Evolutionary conservation across 2,797 vertebrate genomes (phyloP).

Genomic region (Aeoliscus strigatus): DNA sequence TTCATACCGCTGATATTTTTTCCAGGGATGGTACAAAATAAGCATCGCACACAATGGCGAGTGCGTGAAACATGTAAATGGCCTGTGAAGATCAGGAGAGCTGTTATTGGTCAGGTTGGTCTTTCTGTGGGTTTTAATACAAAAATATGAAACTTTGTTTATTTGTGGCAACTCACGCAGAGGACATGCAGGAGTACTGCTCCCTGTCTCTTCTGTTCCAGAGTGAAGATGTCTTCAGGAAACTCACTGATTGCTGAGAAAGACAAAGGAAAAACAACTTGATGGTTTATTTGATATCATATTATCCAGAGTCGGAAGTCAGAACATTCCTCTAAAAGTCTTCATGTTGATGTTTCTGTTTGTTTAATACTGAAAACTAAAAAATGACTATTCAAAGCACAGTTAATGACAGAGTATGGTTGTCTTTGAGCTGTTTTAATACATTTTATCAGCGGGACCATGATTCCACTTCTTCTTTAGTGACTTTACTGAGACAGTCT

Average conservation of each 20-base stretch:
- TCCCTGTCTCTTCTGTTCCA: conserved; percentile 71
- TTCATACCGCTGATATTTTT: conserved; percentile 76
- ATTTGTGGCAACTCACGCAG: conserved; percentile 67
- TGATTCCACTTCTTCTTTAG: conserved; percentile 2
- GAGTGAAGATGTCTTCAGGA: conserved; percentile 75
- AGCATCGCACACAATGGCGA: conserved; percentile 80
- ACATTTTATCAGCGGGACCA: too few relatives aligned
- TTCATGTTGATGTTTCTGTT: too few relatives aligned
- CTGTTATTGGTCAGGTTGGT: background rate
- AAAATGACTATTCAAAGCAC: too few relatives aligned
- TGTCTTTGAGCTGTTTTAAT: too few relatives aligned
- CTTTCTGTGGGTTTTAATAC: background rate
- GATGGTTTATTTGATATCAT: too few relatives aligned
- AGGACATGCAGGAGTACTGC: conserved; percentile 76
- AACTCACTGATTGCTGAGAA: conserved; percentile 73
- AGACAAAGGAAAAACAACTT: conserved; percentile 14
- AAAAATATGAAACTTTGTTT: background rate
- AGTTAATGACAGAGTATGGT: too few relatives aligned
- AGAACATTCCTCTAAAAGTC: too few relatives aligned
- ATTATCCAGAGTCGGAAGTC: too few relatives aligned
- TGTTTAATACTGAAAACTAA: too few relatives aligned
- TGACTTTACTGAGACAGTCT: background rate
- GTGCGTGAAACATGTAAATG: conserved; percentile 79
- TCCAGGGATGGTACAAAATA: conserved; percentile 82
- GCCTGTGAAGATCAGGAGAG: conserved; percentile 60